These are phyloP conservation scores for Rhabditophanes sp. DNA, from an alignment of 2,888 invertebrate species.

Conservation along the genomic window DNA sequence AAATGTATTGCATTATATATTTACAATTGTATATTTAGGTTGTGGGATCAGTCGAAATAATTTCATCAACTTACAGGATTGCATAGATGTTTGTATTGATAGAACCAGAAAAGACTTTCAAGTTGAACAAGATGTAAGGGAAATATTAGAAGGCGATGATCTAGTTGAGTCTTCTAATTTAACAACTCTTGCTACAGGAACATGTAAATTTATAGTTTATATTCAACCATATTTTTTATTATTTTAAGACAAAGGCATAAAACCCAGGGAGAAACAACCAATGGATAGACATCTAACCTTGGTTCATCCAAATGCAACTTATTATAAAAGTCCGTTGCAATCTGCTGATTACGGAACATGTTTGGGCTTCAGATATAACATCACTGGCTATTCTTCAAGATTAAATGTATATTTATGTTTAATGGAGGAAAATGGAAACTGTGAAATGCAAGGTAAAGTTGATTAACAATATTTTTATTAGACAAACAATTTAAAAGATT, in stretches of 20 bases:
- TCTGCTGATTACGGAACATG: slow-evolving; percentile 32
- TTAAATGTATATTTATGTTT: slow-evolving; percentile 31
- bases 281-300: slow-evolving; percentile 14
- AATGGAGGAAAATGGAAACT: slow-evolving; percentile 16
- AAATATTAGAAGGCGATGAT: slow-evolving; percentile 3
- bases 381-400: slow-evolving; percentile 24
- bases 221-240: not conserved
- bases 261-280: slow-evolving; percentile 15
- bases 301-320: slow-evolving; percentile 9
- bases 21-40: no score
- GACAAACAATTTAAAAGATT: no score
- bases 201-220: slow-evolving; percentile 4
- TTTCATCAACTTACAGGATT: slow-evolving; percentile 25
- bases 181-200: no score
- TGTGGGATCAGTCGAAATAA: slow-evolving; percentile 32
- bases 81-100: slow-evolving; percentile 12
- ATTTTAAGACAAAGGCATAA: slow-evolving; percentile 16
- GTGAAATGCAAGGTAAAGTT: slow-evolving; percentile 11
- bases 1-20: no score
- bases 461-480: slow-evolving; percentile 5
- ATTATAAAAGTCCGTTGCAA: no score
- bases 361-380: slow-evolving; percentile 35
- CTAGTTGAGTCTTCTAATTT: no score
- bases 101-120: slow-evolving; percentile 1
- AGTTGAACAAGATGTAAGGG: not conserved